Percentiles rank a stretch among this genome's conserved stretches.
Conservation (phyloP, 2,113 vertebrate species). For the Chloroceryle aenea region DNA sequence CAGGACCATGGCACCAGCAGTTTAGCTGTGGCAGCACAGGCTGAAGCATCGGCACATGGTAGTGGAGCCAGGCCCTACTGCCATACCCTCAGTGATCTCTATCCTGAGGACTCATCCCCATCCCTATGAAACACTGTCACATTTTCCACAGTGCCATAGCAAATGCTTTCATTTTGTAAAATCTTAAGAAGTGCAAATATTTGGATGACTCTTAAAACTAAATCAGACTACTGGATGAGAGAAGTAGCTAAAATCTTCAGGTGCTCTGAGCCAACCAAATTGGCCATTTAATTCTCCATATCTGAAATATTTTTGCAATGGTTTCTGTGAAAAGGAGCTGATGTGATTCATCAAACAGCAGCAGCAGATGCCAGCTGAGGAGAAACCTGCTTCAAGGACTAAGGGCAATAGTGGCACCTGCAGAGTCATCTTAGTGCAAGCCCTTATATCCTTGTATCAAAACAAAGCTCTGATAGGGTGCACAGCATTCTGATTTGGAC, state of each 20-base stretch:
- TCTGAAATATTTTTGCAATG: neutral
- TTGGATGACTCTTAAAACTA: neutral
- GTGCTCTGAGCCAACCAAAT: neutral
- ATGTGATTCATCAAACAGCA: neutral
- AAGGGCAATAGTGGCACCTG: neutral
- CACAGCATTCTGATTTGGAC: neutral
- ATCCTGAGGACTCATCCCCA: neutral
- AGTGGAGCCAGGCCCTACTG: neutral
- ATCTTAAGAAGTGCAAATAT: neutral
- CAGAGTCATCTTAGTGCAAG: neutral
- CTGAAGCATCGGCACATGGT: neutral
- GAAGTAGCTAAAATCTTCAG: neutral
- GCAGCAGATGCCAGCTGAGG: neutral
- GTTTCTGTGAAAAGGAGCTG: neutral
- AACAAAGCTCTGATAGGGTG: neutral
- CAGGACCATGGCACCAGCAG: neutral
- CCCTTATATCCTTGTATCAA: neutral
- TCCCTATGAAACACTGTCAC: neutral
- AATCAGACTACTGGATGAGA: neutral
- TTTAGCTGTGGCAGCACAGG: neutral
- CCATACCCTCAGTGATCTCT: neutral
- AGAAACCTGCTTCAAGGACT: neutral
- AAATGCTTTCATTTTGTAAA: neutral
- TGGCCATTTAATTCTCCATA: neutral
- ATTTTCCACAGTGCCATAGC: neutral